phyloP scores from a whole-genome alignment of 2,113 vertebrate genomes.

The Physeter macrocephalus region DNA sequence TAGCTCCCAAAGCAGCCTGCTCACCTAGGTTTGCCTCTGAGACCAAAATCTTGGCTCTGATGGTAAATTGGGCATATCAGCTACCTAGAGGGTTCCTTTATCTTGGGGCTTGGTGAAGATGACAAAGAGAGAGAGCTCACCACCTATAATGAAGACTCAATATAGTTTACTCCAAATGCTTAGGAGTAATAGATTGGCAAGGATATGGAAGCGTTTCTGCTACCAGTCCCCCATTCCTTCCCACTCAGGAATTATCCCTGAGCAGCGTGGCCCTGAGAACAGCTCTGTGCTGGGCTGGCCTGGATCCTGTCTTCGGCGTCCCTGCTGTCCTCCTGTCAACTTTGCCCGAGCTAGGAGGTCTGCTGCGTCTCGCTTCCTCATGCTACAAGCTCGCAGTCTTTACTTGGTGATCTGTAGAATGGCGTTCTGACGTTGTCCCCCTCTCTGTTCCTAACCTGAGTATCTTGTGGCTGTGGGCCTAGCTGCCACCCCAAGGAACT shows the following conservation, averaged over 20 bases:
- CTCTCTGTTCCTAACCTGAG: neutral
- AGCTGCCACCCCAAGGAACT: too few relatives aligned
- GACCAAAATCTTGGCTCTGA: neutral
- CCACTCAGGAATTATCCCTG: neutral
- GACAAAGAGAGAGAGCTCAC: neutral
- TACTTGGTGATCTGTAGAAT: neutral
- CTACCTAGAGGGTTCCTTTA: neutral
- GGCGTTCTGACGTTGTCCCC: neutral
- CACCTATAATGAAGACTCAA: rapidly evolving
- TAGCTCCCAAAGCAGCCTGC: rapidly evolving
- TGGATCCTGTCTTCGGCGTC: neutral
- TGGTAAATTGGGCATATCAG: neutral
- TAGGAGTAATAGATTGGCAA: neutral
- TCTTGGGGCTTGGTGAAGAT: neutral
- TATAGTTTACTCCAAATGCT: neutral
- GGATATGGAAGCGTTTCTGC: neutral
- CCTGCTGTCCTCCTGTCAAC: neutral
- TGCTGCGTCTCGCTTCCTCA: rapidly evolving
- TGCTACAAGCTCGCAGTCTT: rapidly evolving
- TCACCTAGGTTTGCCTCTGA: neutral
- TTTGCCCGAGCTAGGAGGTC: neutral
- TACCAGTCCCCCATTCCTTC: too few relatives aligned
- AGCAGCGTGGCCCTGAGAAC: neutral
- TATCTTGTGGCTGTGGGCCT: neutral
- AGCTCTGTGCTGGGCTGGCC: neutral